phyloP scores from a whole-genome alignment of 2,888 invertebrate species.

The Amiota communis region DNA sequence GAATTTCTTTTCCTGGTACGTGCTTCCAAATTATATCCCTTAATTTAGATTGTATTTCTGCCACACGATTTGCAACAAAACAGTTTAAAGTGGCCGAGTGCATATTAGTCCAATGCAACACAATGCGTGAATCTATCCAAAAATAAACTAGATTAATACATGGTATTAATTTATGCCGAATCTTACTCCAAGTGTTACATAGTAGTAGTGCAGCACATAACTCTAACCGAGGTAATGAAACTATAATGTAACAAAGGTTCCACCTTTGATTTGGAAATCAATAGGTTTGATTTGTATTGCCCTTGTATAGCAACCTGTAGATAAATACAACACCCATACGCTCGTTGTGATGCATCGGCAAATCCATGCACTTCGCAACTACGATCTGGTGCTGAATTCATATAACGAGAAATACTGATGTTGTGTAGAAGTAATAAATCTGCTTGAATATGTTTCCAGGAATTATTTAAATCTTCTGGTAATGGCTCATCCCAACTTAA shows the following conservation, averaged over 20 bases:
- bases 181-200: neutral
- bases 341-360: neutral
- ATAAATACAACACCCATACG: conserved; percentile 3
- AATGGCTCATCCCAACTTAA: neutral
- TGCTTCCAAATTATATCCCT: no score
- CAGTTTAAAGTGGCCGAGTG: conserved; percentile 17
- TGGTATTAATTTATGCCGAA: no score
- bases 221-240: neutral
- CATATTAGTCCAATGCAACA: neutral
- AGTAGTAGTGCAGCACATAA: neutral
- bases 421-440: neutral
- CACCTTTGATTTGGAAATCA: neutral
- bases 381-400: neutral
- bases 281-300: neutral
- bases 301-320: no score
- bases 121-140: neutral
- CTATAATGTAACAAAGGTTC: neutral
- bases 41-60: no score
- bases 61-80: neutral
- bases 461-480: neutral
- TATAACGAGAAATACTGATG: neutral
- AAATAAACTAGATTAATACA: no score
- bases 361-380: conserved; percentile 1
- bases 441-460: neutral
- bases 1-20: no score